A percentile compares a stretch with the other conserved stretches of the same genome.
These are phyloP conservation scores for Calvadosia cruxmelitensis DNA, from an alignment of 30 jellyfish, hydroid and myxozoan species.

Conservation along the genomic window DNA sequence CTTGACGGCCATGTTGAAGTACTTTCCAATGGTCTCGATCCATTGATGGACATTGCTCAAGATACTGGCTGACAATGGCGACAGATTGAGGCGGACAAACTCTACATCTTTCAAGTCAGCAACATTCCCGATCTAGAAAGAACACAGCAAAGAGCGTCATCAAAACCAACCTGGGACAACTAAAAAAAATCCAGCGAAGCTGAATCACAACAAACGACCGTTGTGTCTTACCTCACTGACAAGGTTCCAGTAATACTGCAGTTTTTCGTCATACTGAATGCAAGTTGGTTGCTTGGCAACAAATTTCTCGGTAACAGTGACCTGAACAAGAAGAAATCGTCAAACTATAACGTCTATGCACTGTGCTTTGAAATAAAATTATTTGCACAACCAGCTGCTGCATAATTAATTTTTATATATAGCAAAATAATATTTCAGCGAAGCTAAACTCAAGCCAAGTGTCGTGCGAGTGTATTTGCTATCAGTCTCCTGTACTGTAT, in stretches of 20 bases:
- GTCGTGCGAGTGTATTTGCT: too few relatives aligned
- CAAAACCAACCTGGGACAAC: too few relatives aligned
- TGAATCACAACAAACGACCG: too few relatives aligned
- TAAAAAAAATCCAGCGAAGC: too few relatives aligned
- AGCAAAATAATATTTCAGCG: too few relatives aligned
- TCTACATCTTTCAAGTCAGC: slow-evolving; percentile 29
- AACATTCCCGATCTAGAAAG: background rate
- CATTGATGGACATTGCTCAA: slow-evolving; percentile 61
- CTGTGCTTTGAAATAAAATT: too few relatives aligned
- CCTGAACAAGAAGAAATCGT: slow-evolving; percentile 12
- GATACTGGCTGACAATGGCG: slow-evolving; percentile 76
- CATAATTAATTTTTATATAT: too few relatives aligned
- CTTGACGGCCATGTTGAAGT: slow-evolving; percentile 60
- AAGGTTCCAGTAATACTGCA: slow-evolving; percentile 71
- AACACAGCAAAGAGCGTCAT: background rate
- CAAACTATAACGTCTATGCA: too few relatives aligned
- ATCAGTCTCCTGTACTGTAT: too few relatives aligned
- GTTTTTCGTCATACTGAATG: slow-evolving; percentile 83
- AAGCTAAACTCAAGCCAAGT: too few relatives aligned
- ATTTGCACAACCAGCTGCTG: too few relatives aligned
- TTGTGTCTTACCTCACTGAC: slow-evolving; percentile 50
- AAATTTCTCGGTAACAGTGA: slow-evolving; percentile 61
- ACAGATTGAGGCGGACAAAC: slow-evolving; percentile 67
- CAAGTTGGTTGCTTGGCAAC: slow-evolving; percentile 85
- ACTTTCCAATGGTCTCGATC: slow-evolving; percentile 69